A percentile compares a stretch with the other conserved stretches of the same genome.
Conservation (phyloP, 1,140 invertebrate genomes). For the Dendroctonus ponderosae region DNA sequence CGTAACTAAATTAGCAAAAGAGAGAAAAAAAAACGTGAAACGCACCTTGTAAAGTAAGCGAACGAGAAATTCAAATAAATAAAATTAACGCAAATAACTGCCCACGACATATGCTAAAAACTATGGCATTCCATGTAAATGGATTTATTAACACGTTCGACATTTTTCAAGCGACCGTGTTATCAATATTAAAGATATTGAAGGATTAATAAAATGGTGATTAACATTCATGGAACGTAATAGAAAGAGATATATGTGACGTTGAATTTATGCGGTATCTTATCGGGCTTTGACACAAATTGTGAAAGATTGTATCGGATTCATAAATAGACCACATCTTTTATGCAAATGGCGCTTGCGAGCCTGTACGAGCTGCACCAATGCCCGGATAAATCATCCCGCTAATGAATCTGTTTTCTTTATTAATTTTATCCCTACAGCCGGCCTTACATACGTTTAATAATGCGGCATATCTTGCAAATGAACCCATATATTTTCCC, state of each 20-base stretch:
- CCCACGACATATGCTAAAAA: slow-evolving; percentile 11
- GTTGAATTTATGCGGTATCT: slow-evolving; percentile 19
- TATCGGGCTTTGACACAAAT: slow-evolving; percentile 19
- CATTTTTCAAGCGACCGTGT: slow-evolving; percentile 3
- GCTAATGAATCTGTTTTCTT: no score
- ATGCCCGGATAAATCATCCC: no score
- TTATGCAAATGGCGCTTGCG: slow-evolving; percentile 6
- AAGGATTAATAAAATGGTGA: neutral
- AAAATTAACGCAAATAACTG: slow-evolving; percentile 1
- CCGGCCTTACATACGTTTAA: no score
- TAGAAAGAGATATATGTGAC: neutral
- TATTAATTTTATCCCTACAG: no score
- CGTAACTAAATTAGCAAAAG: neutral
- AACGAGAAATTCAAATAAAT: slow-evolving; percentile 7
- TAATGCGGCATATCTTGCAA: no score
- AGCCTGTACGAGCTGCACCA: no score
- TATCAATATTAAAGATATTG: slow-evolving; percentile 7
- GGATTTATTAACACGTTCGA: slow-evolving; percentile 14
- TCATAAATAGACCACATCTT: slow-evolving; percentile 12
- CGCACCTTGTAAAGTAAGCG: neutral
- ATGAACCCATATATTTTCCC: no score
- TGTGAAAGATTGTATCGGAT: slow-evolving; percentile 18
- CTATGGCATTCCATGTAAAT: slow-evolving; percentile 8
- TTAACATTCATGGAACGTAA: slow-evolving; percentile 10
- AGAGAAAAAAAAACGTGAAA: slow-evolving; percentile 7